Evolutionary conservation across 2,113 vertebrate genomes (phyloP), one percentile per base, ranked within the genome.

Genomic region (Bufo gargarizans): DNA sequence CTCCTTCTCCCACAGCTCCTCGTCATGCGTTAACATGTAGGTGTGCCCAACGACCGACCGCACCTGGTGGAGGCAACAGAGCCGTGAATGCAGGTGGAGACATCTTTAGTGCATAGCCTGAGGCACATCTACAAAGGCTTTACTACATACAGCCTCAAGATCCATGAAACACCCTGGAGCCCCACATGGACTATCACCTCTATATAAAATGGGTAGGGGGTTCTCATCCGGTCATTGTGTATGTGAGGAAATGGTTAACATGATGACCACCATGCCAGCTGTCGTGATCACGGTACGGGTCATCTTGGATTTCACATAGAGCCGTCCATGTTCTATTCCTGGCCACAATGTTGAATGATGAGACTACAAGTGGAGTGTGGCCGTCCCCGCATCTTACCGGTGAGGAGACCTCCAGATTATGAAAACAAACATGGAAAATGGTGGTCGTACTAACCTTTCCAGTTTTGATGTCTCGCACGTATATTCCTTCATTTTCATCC

Each of bases 401-500:
- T 33, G 33, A 33, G 33, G 33, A 33, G 33, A 1, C 33, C 33
- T 14, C 69, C 69, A 43, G 4, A 65, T 8, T n/a, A 4, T 12
- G 65, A 10, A 12, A 69, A 74, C 76, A 49, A 20, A 10, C 16
- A 71, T 49, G 56, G 67, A 12, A 4, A 43, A 4, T 47, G 71
- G 43, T 50, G 3, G 33, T 56, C 7, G 59, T 4, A 20, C 11
- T 86, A 65, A 97, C 97, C 96, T 96, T 98, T 55, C 97, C 97
- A 0, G 94, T 96, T 87, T 97, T 97, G 90, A 97, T 94, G 89
- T 98, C 96, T 0, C 95, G 90, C 85, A 97, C 96, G 0, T 98
- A 98, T 92, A 98, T 97, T 5, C 97, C 97, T 89, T 98, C 97
- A 0, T 97, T 97, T 92, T 98, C 96, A 0, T 96, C 97, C 91